phyloP scores from a whole-genome alignment of 2,888 invertebrate species.

The Antheraea assamensis region DNA sequence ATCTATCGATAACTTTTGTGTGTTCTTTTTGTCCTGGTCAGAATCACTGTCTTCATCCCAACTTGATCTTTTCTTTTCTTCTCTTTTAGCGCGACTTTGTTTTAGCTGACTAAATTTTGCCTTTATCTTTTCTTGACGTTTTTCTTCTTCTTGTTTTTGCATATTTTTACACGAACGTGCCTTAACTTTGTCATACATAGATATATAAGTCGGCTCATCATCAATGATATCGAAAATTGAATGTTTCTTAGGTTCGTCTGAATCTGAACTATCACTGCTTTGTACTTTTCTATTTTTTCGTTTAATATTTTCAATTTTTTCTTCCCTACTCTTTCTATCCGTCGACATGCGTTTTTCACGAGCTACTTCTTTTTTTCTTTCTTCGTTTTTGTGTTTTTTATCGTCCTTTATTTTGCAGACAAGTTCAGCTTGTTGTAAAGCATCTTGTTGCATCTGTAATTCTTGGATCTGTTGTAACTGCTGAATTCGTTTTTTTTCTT shows the following conservation, averaged over 20 bases:
- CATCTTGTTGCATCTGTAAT: conserved; percentile 76
- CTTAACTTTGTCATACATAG: conserved; percentile 99
- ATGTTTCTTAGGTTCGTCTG: conserved; percentile 93
- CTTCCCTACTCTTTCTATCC: conserved; percentile 78
- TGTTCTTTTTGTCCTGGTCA: conserved; percentile 74
- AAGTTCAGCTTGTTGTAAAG: conserved; percentile 66
- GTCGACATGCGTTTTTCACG: conserved; percentile 78
- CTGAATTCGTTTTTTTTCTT: conserved; percentile 80
- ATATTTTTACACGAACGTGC: conserved; percentile 96
- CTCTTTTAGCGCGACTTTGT: conserved; percentile 92
- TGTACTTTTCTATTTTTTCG: conserved; percentile 75
- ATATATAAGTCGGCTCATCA: conserved; percentile 95
- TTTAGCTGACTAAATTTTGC: conserved; percentile 95
- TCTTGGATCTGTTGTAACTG: conserved; percentile 76
- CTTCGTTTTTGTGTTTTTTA: conserved; percentile 66
- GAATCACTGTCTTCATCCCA: conserved; percentile 94
- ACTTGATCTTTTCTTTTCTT: conserved; percentile 94
- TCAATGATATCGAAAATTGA: conserved; percentile 95
- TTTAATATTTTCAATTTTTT: conserved; percentile 63
- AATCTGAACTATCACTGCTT: conserved; percentile 87
- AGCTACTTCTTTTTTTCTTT: conserved; percentile 72
- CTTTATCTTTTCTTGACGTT: conserved; percentile 91
- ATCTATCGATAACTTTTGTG: conserved; percentile 70
- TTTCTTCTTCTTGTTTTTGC: conserved; percentile 95
- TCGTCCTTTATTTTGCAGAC: conserved; percentile 70